Evolutionary conservation across 2,888 invertebrate genomes (phyloP), one percentile per base, ranked within the genome.

Genomic region (Epiblema foenella): DNA sequence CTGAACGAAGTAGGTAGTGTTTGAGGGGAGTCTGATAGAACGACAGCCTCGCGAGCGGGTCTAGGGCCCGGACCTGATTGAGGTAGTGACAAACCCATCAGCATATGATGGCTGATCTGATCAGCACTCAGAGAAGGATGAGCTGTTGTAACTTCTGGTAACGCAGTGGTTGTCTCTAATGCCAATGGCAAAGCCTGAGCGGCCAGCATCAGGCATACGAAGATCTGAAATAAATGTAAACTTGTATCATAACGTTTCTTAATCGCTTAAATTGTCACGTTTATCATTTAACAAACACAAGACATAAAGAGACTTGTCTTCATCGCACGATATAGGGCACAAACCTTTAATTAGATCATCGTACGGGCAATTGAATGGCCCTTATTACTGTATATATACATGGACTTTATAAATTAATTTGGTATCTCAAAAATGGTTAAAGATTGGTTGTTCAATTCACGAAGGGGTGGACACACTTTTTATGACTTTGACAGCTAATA

Each of bases 181-280:
- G 39, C n/a, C 15, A 20, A 42, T 33, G 57, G 11, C 5, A 56
- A 15, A 3, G 62, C 62, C n/a, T 46, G 59, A 11, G 9, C n/a
- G 42, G 59, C 59, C 10, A 60, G 42, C 42, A 24, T 42, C 9
- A 60, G 24, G n/a, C 42, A n/a, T 42, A 24, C 12, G 42, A 46
- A 46, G 11, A 46, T 46, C 59, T 60, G 42, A 1, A 59, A 59
- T 37, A 7, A 49, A 17, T 5, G 0, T 3, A 15, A 17, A 17
- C 1, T 49, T 17, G 17, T 17, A n/a, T n/a, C n/a, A n/a, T n/a
- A n/a, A n/a, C n/a, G n/a, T n/a, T n/a, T n/a, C n/a, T n/a, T n/a
- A n/a, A n/a, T n/a, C n/a, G n/a, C n/a, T 49, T 17, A 1, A n/a
- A 17, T 49, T n/a, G 9, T 0, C n/a, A n/a, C n/a, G n/a, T n/a